Conservation (phyloP, 1,140 invertebrate species). For the Tribolium castaneum region DNA sequence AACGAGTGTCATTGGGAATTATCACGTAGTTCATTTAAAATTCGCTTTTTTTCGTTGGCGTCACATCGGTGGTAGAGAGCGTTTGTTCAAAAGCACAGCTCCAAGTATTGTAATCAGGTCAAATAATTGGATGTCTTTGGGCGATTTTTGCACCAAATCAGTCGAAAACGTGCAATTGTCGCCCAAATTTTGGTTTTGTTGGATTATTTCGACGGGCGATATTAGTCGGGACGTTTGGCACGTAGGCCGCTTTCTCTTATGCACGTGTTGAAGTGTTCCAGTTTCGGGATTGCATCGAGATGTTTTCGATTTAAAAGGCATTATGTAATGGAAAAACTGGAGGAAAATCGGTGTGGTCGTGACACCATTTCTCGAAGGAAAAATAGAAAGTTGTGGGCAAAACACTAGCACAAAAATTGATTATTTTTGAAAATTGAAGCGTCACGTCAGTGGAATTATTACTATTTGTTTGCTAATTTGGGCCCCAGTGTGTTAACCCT, state of each 20-base stretch:
- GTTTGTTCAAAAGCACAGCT: conserved; percentile 28
- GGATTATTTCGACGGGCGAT: not conserved
- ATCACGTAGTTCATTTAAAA: conserved; percentile 60
- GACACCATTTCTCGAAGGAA: not conserved
- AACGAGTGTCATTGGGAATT: conserved; percentile 57
- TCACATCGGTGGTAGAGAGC: conserved; percentile 47
- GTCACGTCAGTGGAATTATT: too few species aligned
- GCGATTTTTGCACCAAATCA: not conserved
- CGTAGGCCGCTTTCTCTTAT: conserved; percentile 41
- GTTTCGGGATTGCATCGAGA: conserved; percentile 1
- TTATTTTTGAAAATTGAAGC: too few species aligned
- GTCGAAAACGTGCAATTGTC: not conserved
- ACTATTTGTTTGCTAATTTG: not conserved
- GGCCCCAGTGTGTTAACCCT: not conserved
- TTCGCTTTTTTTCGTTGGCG: conserved; percentile 55
- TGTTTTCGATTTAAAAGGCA: not conserved
- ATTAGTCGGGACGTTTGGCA: conserved; percentile 38
- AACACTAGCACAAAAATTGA: not conserved
- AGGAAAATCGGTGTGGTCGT: not conserved
- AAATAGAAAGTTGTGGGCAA: conserved; percentile 29
- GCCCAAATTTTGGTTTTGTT: not conserved
- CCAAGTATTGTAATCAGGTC: conserved; percentile 11
- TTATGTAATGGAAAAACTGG: not conserved
- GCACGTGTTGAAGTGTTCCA: conserved; percentile 32
- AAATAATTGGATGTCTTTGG: conserved; percentile 14